Base-by-base conservation (phyloP, 2,797 vertebrate genomes). In the Chelonia mydas region DNA sequence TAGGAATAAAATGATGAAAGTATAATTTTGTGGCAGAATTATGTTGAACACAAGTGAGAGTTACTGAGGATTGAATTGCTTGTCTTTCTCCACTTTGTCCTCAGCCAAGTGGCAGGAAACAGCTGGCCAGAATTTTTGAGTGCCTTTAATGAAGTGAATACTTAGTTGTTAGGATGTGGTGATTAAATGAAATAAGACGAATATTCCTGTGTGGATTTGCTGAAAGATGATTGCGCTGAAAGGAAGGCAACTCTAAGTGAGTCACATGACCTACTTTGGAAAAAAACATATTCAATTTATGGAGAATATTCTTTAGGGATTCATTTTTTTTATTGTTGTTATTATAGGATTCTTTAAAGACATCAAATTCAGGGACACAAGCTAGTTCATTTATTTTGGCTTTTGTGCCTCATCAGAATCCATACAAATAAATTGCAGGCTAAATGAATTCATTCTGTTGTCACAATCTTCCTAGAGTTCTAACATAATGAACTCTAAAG, bases 101-200 rank as follows among this genome's bases (percentile, higher is more conserved):
- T 99, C 97, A 98, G 98, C 98, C 98, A 98, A 98, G 98, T 97
- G 97, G 98, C 98, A 98, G 98, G 98, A 98, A 99, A 98, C 99
- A 99, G 99, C 99, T 99, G 99, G 98, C 96, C 98, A 98, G 99
- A 99, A 99, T 99, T 98, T 98, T 97, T 99, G 98, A 99, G 99
- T 98, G 98, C 98, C 98, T 98, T 98, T 99, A 99, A 99, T 99
- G 98, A 99, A 99, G 98, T 98, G 97, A 98, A 98, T 96, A 98
- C 97, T 98, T 98, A 97, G 95, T 98, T 97, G 98, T 97, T 97
- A 98, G 97, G 97, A 98, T 98, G 98, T 98, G 97, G 98, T 99
- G 98, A 99, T 99, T 99, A 99, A 99, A 99, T 98, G 97, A 98
- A 99, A 98, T 98, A 98, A 98, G 98, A 99, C 98, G 98, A 99